Evolutionary conservation across 2,797 vertebrate genomes (phyloP), one percentile per base, ranked within the genome.

Genomic region (Enteromius trimaculatus): DNA sequence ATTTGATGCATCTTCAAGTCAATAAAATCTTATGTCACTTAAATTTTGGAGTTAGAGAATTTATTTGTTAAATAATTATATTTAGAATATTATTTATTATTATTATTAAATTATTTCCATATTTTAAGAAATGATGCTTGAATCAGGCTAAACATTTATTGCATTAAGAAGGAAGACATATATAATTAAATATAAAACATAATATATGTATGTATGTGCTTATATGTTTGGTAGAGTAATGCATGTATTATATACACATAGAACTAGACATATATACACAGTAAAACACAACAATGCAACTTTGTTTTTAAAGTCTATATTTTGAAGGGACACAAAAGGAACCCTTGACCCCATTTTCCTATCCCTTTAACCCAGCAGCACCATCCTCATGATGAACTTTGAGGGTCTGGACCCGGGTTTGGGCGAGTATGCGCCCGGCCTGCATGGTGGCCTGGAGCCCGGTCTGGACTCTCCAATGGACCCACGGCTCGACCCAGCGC

Each of bases 391-490:
- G 91, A 99, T 99, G 98, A 99, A 99, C 90, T 99, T 96, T 89
- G 96, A 99, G 58, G 92, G 96, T 65, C 94, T 99, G 34, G 96
- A 98, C 87, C 90, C 96, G 1, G 96, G 95, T 51, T 93, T 99
- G 88, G 95, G 96, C 0, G 98, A 99, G 1, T 99, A 96, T 84
- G 85, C 95, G 0, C 49, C 94, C 14, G 86, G 91, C 71, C 92
- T 95, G 47, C 95, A 95, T 21, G 92, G 94, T 49, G 88, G 90
- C 2, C 82, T 96, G 79, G 95, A 95, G 23, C 88, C 96, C 0
- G 91, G 95, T 2, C 90, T 98, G 83, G 97, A 99, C 88, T 93
- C 96, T 0, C 91, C 95, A 0, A 89, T 98, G 94, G 97, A 98
- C 88, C 94, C 96, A 0, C 96, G 97, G 37, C 94, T 99, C 8